Evolutionary conservation across 1,140 invertebrate genomes (phyloP), one percentile per base, ranked within the genome.

Genomic region (Ceratina calcarata): DNA sequence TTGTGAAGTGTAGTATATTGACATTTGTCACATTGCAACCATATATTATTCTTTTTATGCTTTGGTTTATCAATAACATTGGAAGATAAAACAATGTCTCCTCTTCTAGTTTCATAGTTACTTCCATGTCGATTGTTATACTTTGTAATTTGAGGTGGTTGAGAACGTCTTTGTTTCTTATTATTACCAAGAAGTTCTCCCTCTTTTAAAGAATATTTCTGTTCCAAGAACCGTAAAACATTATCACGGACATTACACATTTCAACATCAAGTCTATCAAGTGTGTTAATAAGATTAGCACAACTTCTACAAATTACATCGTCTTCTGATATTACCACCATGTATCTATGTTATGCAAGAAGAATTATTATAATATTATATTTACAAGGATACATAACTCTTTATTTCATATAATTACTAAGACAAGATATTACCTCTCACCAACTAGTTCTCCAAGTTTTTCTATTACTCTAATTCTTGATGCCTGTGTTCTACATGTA

Each of bases 251-350:
- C 61, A 15, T 82, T 87, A 55, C 74, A 82, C 75, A 90, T 86
- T 73, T 93, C 92, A 57, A 60, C 82, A 80, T 93, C 92, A 4
- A 93, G 75, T 27, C 89, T 75, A 80, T 93, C 93, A 13, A 93
- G 78, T 2, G 87, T 91, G 72, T 93, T 93, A 24, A 93, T 89
- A 27, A 93, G 85, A 71, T 89, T 90, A 4, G 91, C 91, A 81
- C 93, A 93, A 27, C 88, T 90, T 37, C 91, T 84, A 83, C 93
- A 93, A 79, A 93, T 93, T 4, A 92, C 84, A 82, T 93, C 93
- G 75, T 93, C 91, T 78, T 93, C 91, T 1, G 91, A 90, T 78
- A 93, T 91, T 2, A 93, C 89, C 62, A 93, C 88, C 87, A 93
- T 90, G 24, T 93, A 93, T 73, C 92, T 93, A 57, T 61, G 87